Percentiles rank a stretch among this genome's conserved stretches.
Evolutionary conservation across 2,113 vertebrate genomes (phyloP).

Genomic region (Peromyscus leucopus): DNA sequence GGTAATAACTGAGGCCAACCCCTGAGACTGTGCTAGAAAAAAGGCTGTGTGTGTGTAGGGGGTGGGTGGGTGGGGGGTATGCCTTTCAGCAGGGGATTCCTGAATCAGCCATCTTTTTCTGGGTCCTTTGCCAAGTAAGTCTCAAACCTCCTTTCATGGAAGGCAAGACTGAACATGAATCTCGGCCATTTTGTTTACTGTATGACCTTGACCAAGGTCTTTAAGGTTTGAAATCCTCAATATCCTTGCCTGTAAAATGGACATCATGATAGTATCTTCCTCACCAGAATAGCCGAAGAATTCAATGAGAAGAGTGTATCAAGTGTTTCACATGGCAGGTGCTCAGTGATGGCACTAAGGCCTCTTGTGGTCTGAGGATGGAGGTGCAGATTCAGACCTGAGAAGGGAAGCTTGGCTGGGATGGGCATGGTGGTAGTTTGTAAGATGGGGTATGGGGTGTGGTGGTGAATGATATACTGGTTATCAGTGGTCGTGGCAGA

Average conservation of each 20-base stretch:
- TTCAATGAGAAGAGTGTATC: neutral
- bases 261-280: neutral
- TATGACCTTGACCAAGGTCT: neutral
- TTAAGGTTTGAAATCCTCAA: constrained; percentile 25
- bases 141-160: neutral
- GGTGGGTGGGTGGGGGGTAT: too few relatives aligned
- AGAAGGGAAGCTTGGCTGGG: neutral
- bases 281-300: neutral
- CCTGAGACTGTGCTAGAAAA: neutral
- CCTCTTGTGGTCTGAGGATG: neutral
- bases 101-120: neutral
- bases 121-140: constrained; percentile 36
- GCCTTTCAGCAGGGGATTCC: neutral
- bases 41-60: neutral
- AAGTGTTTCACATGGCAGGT: neutral
- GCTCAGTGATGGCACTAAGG: neutral
- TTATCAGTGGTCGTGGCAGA: neutral
- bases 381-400: neutral
- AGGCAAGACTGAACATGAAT: neutral
- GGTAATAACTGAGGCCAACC: constrained; percentile 25
- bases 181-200: neutral
- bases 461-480: neutral
- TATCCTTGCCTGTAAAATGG: neutral
- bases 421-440: neutral
- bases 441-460: neutral